Evolutionary conservation across 2,113 vertebrate species (phyloP), one percentile per base, ranked within the genome.

Genomic region (Lagopus muta): DNA sequence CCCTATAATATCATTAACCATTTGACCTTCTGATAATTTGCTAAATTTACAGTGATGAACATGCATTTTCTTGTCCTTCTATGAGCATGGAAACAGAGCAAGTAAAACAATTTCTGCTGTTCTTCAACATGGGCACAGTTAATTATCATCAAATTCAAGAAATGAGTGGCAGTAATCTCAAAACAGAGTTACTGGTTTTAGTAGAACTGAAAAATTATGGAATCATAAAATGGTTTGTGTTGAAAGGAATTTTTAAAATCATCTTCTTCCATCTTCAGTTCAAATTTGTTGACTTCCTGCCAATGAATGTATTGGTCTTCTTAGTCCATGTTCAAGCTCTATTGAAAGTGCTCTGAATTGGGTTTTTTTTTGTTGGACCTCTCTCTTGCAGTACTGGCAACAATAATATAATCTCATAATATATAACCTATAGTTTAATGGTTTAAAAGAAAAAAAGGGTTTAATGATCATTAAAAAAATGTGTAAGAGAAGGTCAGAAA

Each of bases 291-390:
- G 75, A 40, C 64, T 84, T 57, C 60, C n/a, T 85, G 61, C 81
- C 93, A 96, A 12, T 9, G 24, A 67, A 82, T 32, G 48, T 89
- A 38, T 6, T 72, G 36, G 55, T 92, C 70, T 89, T 93, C 70
- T 90, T 92, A 81, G 48, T 64, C 50, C 60, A 15, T 54, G 8
- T 54, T 30, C 27, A 69, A 61, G 34, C n/a, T 95, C 54, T 88
- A 28, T 34, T 71, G 60, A 67, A 40, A 88, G 21, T 55, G 40
- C 84, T 82, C 81, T 94, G 65, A 92, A 86, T 32, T 10, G 77
- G 38, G 38, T 47, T 78, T 84, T 89, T 48, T 86, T 70, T 93
- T 89, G 48, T 71, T 92, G 75, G 34, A 82, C 20, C 4, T 6
- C 21, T 84, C 52, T 76, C 45, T 42, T 94, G 32, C 32, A 74